Evolutionary conservation across 2,888 invertebrate genomes (phyloP).

Genomic region (Trichopria drosophilae): DNA sequence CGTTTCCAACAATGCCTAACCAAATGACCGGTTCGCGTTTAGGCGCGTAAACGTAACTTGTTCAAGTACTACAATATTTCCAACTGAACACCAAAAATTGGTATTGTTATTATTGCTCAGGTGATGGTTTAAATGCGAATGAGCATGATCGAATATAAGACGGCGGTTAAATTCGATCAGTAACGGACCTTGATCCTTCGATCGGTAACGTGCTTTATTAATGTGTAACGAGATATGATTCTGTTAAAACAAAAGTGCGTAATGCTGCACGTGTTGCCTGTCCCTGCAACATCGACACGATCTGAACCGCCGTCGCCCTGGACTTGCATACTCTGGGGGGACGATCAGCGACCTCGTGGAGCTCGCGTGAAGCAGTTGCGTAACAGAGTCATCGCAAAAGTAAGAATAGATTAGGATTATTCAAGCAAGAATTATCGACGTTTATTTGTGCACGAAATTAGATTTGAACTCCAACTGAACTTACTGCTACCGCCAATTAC

Average conservation of each 20-base stretch:
- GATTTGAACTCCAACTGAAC: no score
- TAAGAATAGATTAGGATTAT: slow-evolving; percentile 30
- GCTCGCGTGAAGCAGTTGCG: slow-evolving; percentile 38
- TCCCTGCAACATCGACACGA: slow-evolving; percentile 58
- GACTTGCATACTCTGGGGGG: slow-evolving; percentile 58
- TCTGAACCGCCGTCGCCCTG: slow-evolving; percentile 60
- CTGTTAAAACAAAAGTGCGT: slow-evolving; percentile 45
- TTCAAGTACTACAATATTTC: no score
- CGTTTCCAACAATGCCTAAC: no score
- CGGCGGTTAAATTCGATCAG: background rate
- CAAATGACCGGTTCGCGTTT: no score
- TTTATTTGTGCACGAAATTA: background rate
- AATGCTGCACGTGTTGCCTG: slow-evolving; percentile 59
- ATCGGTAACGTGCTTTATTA: no score
- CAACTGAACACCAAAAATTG: no score
- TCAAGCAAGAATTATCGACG: background rate
- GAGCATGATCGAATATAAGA: background rate
- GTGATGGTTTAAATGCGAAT: background rate
- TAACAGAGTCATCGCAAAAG: slow-evolving; percentile 42
- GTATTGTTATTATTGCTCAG: background rate
- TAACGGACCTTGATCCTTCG: no score
- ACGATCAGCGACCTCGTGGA: slow-evolving; percentile 36
- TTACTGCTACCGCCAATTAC: no score
- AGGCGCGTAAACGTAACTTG: no score
- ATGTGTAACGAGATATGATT: no score